Evolutionary conservation across 1,140 invertebrate genomes (phyloP).

Genomic region (Drosophila littoralis): DNA sequence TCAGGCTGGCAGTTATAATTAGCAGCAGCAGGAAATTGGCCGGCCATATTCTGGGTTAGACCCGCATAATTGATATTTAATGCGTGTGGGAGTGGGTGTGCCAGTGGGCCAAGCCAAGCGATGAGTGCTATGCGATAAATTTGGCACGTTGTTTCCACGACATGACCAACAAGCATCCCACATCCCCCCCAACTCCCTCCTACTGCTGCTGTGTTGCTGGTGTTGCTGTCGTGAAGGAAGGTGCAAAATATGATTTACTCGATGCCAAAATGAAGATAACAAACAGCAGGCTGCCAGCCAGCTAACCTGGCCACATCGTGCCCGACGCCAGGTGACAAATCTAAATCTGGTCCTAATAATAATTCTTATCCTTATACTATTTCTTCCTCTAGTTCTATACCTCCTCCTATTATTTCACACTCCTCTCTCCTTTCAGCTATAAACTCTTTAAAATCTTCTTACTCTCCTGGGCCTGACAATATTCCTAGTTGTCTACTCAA

Average conservation of each 20-base stretch:
- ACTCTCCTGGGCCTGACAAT: no score
- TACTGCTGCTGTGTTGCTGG: background rate
- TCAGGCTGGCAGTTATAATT: slow-evolving; percentile 17
- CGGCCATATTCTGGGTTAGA: slow-evolving; percentile 24
- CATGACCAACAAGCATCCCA: slow-evolving; percentile 38
- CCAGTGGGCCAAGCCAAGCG: slow-evolving; percentile 7
- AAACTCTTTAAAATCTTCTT: no score
- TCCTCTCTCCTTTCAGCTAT: no score
- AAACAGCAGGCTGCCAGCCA: slow-evolving; percentile 34
- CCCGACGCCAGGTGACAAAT: slow-evolving; percentile 52
- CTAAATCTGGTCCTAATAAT: no score
- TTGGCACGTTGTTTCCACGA: slow-evolving; percentile 45
- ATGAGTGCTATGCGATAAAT: slow-evolving; percentile 38
- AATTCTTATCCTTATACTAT: no score
- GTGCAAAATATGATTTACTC: slow-evolving; percentile 67
- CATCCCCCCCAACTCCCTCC: background rate
- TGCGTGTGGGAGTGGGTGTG: slow-evolving; percentile 24
- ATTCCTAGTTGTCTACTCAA: no score
- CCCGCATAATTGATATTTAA: slow-evolving; percentile 43
- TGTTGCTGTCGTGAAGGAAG: slow-evolving; percentile 49
- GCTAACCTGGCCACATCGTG: slow-evolving; percentile 18
- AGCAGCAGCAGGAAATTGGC: slow-evolving; percentile 41
- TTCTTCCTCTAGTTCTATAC: no score
- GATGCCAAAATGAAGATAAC: slow-evolving; percentile 65
- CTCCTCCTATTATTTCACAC: no score